Base-by-base conservation (phyloP, 2,113 vertebrate genomes). In the Entosphenus tridentatus region DNA sequence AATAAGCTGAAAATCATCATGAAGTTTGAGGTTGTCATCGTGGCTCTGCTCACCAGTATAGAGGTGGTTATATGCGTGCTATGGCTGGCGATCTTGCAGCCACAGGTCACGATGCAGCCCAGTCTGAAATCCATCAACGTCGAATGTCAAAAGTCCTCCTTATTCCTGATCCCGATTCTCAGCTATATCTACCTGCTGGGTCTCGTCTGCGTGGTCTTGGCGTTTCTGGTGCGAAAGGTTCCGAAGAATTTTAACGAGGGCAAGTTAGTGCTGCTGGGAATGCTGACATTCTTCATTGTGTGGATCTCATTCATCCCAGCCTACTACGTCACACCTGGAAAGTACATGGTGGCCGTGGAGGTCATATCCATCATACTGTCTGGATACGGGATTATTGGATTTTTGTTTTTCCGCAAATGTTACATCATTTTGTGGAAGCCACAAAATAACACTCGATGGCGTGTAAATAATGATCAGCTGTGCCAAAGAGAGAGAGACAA, bases 341-440 rank as follows among this genome's bases (percentile, higher is more conserved):
- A 55, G 59, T 14, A 8, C 14, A 9, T 11, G 9, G 70, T n/a
- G 3, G 57, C 68, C n/a, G 55, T 69, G 9, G 8, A n/a, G 12
- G 9, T n/a, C 3, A 10, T 71, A 12, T 18, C 70, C 14, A 71
- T 71, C 54, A 8, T 69, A 12, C 14, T 68, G 39, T 56, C 70
- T 67, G 18, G 18, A 54, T 71, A 14, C 55, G 16, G 70, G 6
- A 11, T 12, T 18, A 54, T 69, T 13, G 70, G 18, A 10, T 71
- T 39, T 18, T 12, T 71, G 13, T 56, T 68, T 18, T 56, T 71
- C 16, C 70, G 56, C 21, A 71, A 69, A 16, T 68, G 39, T 56
- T 71, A 69, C 54, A 16, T 71, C 18, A 71, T 69, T 21, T 69
- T 71, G 14, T 55, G 13, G 21, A 55, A 55, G 55, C 67, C 70